These are phyloP conservation scores for Gymnopithys bicolor DNA, from an alignment of 2,797 vertebrate genomes.

Conservation along the genomic window DNA sequence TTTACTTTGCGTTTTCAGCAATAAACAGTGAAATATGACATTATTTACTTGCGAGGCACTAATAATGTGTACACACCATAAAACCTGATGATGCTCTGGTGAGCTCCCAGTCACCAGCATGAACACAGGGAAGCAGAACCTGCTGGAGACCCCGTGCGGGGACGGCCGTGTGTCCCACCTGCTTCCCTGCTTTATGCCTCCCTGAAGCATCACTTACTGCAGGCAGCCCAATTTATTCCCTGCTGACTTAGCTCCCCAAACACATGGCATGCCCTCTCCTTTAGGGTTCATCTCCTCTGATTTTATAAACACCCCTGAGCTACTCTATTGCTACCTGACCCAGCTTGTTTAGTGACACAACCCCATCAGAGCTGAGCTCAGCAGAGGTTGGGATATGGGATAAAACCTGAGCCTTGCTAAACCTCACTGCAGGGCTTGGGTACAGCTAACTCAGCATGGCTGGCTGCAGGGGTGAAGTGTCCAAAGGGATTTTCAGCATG, in stretches of 20 bases:
- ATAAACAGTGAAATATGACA: constrained; percentile 66
- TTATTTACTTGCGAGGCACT: constrained; percentile 68
- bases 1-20: constrained; percentile 59
- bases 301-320: constrained; percentile 5
- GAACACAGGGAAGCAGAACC: background rate
- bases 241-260: background rate
- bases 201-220: background rate
- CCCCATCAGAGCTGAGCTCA: background rate
- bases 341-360: background rate
- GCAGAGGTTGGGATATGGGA: background rate
- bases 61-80: constrained; percentile 55
- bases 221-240: constrained; percentile 29
- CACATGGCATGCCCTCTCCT: background rate
- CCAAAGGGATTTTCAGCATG: background rate
- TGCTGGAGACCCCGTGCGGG: background rate
- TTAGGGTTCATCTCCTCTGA: constrained; percentile 19
- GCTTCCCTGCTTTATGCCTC: background rate
- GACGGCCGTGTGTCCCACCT: background rate
- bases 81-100: constrained; percentile 44
- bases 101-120: constrained; percentile 8
- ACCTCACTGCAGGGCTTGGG: background rate
- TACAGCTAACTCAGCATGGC: background rate
- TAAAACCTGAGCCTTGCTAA: constrained; percentile 43
- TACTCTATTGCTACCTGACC: background rate
- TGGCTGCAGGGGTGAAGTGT: background rate